Percentiles rank a stretch among this genome's conserved stretches.
These are phyloP conservation scores for Labeo calbasu DNA, from an alignment of 2,797 vertebrate species.

Conservation along the genomic window DNA sequence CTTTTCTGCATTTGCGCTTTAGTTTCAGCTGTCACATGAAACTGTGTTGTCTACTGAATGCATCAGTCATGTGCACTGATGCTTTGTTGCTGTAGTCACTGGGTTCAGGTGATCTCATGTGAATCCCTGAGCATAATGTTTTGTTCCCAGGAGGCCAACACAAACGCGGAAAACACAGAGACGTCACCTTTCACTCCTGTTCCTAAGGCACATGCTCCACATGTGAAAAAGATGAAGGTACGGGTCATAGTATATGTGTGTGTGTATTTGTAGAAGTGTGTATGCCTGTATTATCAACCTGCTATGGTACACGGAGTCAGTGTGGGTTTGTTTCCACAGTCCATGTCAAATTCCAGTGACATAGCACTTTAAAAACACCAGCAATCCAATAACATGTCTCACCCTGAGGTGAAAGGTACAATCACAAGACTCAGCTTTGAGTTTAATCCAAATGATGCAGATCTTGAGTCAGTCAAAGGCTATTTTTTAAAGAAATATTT, in stretches of 20 bases:
- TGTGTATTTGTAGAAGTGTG: not conserved
- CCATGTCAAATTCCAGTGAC: conserved; percentile 22
- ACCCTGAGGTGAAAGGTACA: conserved; percentile 10
- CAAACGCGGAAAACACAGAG: conserved; percentile 58
- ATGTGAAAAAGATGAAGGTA: conserved; percentile 71
- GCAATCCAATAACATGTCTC: conserved; percentile 10
- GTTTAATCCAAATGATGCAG: conserved; percentile 31
- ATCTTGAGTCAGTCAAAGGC: conserved; percentile 35
- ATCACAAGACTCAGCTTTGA: conserved; percentile 40
- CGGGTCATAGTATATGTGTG: conserved; percentile 37
- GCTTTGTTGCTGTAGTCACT: conserved; percentile 31
- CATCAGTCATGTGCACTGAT: not conserved
- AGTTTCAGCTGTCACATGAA: not conserved
- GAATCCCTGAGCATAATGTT: conserved; percentile 56
- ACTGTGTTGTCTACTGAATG: not conserved
- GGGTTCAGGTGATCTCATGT: conserved; percentile 25
- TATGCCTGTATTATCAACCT: not conserved
- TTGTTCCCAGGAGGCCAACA: conserved; percentile 66
- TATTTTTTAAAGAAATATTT: not conserved
- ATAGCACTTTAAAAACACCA: not conserved
- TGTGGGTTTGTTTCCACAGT: conserved; percentile 44
- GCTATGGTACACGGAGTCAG: not conserved
- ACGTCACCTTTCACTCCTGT: conserved; percentile 51
- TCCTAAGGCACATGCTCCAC: conserved; percentile 60
- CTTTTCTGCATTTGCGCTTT: not conserved